Conservation (phyloP, 2,113 vertebrate species). For the Pterocles burchelli region DNA sequence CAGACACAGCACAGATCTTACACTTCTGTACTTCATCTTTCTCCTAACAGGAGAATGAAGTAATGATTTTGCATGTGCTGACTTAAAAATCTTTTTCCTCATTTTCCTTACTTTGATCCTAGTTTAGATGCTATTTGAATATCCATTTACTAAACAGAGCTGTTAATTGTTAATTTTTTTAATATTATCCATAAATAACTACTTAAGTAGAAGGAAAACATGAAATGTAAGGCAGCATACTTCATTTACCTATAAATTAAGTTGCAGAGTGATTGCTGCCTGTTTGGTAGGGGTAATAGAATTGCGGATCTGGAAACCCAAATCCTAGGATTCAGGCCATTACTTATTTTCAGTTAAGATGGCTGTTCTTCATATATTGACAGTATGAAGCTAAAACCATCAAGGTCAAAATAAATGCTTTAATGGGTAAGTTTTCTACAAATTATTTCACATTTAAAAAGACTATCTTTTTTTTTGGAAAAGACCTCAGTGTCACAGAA, state of each 20-base stretch:
- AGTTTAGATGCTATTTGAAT: background rate
- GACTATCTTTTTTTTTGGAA: background rate
- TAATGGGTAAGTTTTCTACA: background rate
- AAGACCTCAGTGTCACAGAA: background rate
- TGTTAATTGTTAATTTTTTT: background rate
- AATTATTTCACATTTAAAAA: background rate
- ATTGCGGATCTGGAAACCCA: background rate
- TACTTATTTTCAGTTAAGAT: background rate
- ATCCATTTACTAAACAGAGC: background rate
- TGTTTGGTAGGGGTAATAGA: background rate
- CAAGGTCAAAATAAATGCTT: background rate
- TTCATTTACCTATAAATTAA: background rate
- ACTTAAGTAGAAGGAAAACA: background rate
- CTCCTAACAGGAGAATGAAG: background rate
- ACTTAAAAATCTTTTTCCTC: background rate
- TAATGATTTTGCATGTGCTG: background rate
- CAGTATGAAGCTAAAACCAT: background rate
- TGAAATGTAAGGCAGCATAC: background rate
- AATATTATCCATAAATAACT: background rate
- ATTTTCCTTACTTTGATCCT: background rate
- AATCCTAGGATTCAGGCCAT: background rate
- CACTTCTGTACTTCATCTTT: background rate
- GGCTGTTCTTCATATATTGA: background rate
- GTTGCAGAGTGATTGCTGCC: background rate
- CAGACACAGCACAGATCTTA: background rate